Evolutionary conservation across 2,113 vertebrate genomes (phyloP).

Genomic region (Sinocyclocheilus maitianheensis): DNA sequence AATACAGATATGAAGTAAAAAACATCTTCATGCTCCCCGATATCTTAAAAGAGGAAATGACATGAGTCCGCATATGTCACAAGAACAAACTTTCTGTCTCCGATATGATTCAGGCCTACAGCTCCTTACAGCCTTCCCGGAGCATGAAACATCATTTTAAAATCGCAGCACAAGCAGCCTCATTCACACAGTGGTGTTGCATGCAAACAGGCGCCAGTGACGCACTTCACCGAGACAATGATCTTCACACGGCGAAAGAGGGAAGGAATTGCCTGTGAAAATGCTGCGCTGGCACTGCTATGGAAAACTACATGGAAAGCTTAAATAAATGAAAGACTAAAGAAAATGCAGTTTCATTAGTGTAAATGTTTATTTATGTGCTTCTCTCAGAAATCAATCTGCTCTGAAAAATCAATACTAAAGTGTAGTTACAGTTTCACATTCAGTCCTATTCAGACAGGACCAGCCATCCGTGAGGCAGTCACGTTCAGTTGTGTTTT

Average conservation of each 20-base stretch:
- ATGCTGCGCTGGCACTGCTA: background rate
- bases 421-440: conserved; percentile 1
- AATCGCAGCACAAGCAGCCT: background rate
- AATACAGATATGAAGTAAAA: background rate
- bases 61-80: background rate
- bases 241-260: background rate
- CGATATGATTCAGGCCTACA: conserved; percentile 12
- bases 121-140: background rate
- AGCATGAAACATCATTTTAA: background rate
- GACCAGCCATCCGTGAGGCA: background rate
- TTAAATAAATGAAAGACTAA: background rate
- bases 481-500: background rate
- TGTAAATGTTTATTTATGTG: background rate
- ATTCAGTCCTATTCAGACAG: background rate
- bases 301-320: background rate
- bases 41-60: conserved; percentile 20
- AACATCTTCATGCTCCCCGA: background rate
- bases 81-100: background rate
- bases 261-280: background rate
- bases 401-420: background rate
- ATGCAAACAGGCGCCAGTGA: conserved; percentile 21
- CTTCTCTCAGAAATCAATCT: background rate
- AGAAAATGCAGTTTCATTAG: background rate
- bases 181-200: background rate
- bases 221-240: conserved; percentile 13